phyloP scores from a whole-genome alignment of 2,888 invertebrate species.

The Pheosia tremula region DNA sequence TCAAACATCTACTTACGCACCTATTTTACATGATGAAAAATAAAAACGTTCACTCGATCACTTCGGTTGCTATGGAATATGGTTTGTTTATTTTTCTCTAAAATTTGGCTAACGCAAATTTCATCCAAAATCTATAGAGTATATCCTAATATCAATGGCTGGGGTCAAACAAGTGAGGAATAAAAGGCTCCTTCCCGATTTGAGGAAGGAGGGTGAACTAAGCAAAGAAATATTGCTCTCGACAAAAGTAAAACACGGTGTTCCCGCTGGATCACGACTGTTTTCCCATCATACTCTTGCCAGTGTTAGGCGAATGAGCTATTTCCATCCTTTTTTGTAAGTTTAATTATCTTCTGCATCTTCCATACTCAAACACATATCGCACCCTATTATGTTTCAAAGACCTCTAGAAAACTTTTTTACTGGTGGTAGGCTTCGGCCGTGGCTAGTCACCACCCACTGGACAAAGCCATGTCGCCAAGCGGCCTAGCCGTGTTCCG shows the following conservation, averaged over 20 bases:
- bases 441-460: too few species aligned
- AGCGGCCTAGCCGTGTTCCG: too few species aligned
- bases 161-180: slow-evolving; percentile 70
- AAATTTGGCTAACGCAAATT: slow-evolving; percentile 13
- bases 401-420: too few species aligned
- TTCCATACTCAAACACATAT: too few species aligned
- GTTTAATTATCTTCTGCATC: slow-evolving; percentile 30
- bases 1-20: not conserved
- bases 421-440: too few species aligned
- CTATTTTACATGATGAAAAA: not conserved
- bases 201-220: slow-evolving; percentile 71
- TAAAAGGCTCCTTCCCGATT: slow-evolving; percentile 71
- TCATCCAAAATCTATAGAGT: slow-evolving; percentile 10
- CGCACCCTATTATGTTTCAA: too few species aligned
- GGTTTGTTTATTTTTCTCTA: slow-evolving; percentile 15
- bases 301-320: slow-evolving; percentile 78
- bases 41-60: not conserved
- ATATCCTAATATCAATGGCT: slow-evolving; percentile 44
- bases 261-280: slow-evolving; percentile 76
- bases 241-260: slow-evolving; percentile 69
- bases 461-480: too few species aligned
- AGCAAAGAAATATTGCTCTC: slow-evolving; percentile 67
- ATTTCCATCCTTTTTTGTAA: slow-evolving; percentile 75
- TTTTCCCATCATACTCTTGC: slow-evolving; percentile 86
- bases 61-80: slow-evolving; percentile 23